Percentiles rank a stretch among this genome's conserved stretches.
Evolutionary conservation across 2,797 vertebrate species (phyloP).

Genomic region (Melopsittacus undulatus): DNA sequence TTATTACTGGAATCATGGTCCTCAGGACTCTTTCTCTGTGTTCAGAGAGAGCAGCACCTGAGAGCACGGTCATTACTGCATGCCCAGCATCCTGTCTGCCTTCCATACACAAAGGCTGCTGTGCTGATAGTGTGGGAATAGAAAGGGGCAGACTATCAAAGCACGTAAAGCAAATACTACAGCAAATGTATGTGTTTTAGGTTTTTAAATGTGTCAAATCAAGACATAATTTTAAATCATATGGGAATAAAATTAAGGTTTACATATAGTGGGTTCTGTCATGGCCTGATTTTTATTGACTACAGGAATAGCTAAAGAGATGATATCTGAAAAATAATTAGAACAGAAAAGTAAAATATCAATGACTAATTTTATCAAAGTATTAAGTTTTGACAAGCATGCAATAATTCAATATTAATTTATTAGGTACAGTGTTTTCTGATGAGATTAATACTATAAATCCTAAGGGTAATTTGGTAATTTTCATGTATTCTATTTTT

Average conservation of each 20-base stretch:
- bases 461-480: not conserved
- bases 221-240: not conserved
- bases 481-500: not conserved
- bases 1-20: not conserved
- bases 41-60: not conserved
- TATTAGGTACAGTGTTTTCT: not conserved
- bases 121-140: not conserved
- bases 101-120: not conserved
- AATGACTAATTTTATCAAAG: not conserved
- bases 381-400: not conserved
- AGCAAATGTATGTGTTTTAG: not conserved
- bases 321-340: not conserved
- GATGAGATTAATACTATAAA: not conserved
- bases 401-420: not conserved
- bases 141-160: not conserved
- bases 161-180: not conserved
- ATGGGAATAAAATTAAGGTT: not conserved
- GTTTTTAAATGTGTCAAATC: not conserved
- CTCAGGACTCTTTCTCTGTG: not conserved
- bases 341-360: not conserved
- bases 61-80: not conserved
- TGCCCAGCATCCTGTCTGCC: not conserved
- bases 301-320: not conserved
- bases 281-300: not conserved
- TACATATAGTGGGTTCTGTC: not conserved